phyloP scores from a whole-genome alignment of 2,888 invertebrate genomes.

The Tinea trinotella region DNA sequence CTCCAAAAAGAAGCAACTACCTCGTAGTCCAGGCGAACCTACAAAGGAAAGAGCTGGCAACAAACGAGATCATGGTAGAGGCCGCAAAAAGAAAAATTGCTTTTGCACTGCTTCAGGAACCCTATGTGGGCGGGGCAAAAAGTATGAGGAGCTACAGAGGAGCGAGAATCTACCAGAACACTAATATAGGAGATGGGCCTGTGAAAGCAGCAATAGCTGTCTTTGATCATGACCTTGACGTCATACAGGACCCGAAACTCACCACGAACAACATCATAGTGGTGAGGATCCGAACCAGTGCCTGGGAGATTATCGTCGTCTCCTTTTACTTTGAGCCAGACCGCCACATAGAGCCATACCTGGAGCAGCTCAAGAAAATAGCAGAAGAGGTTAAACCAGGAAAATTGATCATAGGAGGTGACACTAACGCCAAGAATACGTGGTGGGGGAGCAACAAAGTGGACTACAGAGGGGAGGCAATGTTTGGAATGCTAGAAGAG shows the following conservation, averaged over 20 bases:
- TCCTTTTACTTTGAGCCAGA: slow-evolving; percentile 24
- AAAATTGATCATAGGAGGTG: not conserved
- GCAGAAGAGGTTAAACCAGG: not conserved
- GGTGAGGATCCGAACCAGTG: slow-evolving; percentile 18
- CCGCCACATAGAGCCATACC: slow-evolving; percentile 21
- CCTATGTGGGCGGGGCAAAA: too few relatives aligned
- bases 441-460: slow-evolving; percentile 21
- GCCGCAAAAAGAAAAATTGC: not conserved
- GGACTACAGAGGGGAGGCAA: not conserved
- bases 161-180: slow-evolving; percentile 16
- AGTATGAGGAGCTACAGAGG: slow-evolving; percentile 11
- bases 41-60: slow-evolving; percentile 18
- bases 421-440: slow-evolving; percentile 13
- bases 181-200: slow-evolving; percentile 2
- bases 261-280: too few relatives aligned
- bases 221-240: slow-evolving; percentile 9
- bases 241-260: slow-evolving; percentile 11
- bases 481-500: not conserved
- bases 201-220: slow-evolving; percentile 20
- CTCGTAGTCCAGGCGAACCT: slow-evolving; percentile 19
- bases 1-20: not conserved
- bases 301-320: slow-evolving; percentile 20
- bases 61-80: slow-evolving; percentile 15
- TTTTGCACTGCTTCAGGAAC: slow-evolving; percentile 17
- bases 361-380: not conserved